phyloP scores from a whole-genome alignment of 2,888 invertebrate species.

The Chalcosyrphus nemorum region DNA sequence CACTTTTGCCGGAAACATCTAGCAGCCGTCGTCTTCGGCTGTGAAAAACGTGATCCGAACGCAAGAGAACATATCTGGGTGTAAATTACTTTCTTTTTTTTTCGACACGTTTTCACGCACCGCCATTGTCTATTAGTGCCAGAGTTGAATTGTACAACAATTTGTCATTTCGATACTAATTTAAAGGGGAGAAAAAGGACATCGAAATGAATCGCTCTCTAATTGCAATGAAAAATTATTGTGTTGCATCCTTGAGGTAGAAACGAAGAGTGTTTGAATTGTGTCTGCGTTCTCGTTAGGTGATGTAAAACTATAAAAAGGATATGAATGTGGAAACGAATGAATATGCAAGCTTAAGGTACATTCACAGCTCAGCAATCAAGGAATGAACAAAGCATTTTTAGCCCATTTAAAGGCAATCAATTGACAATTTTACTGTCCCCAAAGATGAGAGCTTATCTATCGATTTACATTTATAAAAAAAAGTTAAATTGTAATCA shows the following conservation, averaged over 20 bases:
- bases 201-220: slow-evolving; percentile 9
- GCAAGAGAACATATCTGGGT: slow-evolving; percentile 18
- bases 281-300: no score
- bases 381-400: no score
- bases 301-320: no score
- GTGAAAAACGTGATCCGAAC: slow-evolving; percentile 12
- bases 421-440: no score
- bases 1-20: slow-evolving; percentile 21
- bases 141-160: slow-evolving; percentile 21
- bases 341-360: no score
- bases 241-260: not conserved
- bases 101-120: slow-evolving; percentile 30
- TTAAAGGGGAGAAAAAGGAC: slow-evolving; percentile 2
- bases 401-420: no score
- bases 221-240: slow-evolving; percentile 27
- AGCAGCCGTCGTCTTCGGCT: not conserved
- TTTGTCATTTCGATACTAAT: slow-evolving; percentile 29
- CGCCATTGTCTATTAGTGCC: slow-evolving; percentile 27
- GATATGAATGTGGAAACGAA: no score
- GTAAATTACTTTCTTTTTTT: not conserved
- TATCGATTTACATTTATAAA: no score
- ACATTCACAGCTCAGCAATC: no score
- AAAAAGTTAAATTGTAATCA: no score
- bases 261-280: not conserved
- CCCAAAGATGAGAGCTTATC: no score